phyloP scores from a whole-genome alignment of 2,888 invertebrate genomes.

The Trissolcus japonicus region DNA sequence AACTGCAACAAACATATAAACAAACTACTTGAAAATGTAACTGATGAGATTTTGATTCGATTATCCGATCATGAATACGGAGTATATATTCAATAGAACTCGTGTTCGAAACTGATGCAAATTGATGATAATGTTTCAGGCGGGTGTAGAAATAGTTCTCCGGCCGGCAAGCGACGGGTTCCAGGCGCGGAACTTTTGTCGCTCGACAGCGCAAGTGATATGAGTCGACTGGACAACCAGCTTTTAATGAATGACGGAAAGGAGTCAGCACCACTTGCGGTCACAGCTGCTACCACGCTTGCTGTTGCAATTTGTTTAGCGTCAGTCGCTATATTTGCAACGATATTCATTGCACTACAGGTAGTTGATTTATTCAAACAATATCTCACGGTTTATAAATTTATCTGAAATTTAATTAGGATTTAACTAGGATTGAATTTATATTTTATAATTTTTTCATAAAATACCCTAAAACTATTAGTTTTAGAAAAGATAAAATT shows the following conservation, averaged over 20 bases:
- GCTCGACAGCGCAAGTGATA: conserved; percentile 60
- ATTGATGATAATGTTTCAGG: conserved; percentile 75
- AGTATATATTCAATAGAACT: too few relatives aligned
- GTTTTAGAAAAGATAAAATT: too few relatives aligned
- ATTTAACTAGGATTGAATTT: too few relatives aligned
- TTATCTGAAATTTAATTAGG: too few relatives aligned
- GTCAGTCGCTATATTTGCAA: conserved; percentile 83
- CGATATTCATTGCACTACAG: conserved; percentile 85
- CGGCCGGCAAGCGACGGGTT: conserved; percentile 85
- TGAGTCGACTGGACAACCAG: conserved; percentile 61
- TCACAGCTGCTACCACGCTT: conserved; percentile 82
- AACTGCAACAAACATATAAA: too few relatives aligned
- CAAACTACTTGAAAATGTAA: too few relatives aligned
- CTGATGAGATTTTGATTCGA: too few relatives aligned
- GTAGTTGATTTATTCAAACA: conserved; percentile 75
- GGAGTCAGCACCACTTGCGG: conserved; percentile 73
- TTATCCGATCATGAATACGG: too few relatives aligned
- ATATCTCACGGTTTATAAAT: neutral
- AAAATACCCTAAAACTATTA: too few relatives aligned
- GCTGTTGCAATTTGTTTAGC: conserved; percentile 83
- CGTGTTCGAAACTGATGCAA: conserved; percentile 10
- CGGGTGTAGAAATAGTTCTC: conserved; percentile 84
- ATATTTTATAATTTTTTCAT: too few relatives aligned
- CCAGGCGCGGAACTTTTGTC: conserved; percentile 78
- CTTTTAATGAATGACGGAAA: conserved; percentile 59